Evolutionary conservation across 1,140 invertebrate species (phyloP).

Genomic region (Octopus bimaculoides): DNA sequence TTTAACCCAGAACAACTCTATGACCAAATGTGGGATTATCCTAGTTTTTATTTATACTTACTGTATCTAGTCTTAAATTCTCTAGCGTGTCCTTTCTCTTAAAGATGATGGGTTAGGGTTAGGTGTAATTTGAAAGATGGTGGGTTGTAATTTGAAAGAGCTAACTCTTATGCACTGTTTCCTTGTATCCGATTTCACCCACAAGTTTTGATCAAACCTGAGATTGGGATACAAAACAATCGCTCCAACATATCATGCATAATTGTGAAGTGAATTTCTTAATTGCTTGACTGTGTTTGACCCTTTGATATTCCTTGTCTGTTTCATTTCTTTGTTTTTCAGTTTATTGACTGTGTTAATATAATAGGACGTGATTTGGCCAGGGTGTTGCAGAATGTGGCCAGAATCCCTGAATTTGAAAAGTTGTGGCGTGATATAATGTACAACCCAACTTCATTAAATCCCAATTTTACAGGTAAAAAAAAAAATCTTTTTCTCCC

Average conservation of each 20-base stretch:
- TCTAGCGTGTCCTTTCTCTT: too few species aligned
- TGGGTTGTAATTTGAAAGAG: too few species aligned
- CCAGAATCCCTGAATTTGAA: slow-evolving; percentile 91
- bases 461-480: slow-evolving; percentile 78
- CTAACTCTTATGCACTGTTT: background rate
- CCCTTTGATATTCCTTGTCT: background rate
- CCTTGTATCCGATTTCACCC: background rate
- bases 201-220: background rate
- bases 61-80: too few species aligned
- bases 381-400: slow-evolving; percentile 88
- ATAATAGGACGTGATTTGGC: slow-evolving; percentile 88
- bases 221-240: background rate
- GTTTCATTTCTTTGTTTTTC: slow-evolving; percentile 24
- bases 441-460: slow-evolving; percentile 78
- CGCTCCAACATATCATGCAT: background rate
- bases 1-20: too few species aligned
- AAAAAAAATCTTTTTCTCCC: too few species aligned
- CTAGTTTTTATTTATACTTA: too few species aligned
- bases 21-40: too few species aligned
- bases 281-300: background rate
- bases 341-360: slow-evolving; percentile 80
- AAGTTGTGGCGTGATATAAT: slow-evolving; percentile 89
- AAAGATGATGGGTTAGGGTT: too few species aligned
- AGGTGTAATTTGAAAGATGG: too few species aligned
- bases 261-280: slow-evolving; percentile 10